Percentiles rank a stretch among this genome's conserved stretches.
Conservation (phyloP, 2,113 vertebrate species). For the Bostrychus sinensis region DNA sequence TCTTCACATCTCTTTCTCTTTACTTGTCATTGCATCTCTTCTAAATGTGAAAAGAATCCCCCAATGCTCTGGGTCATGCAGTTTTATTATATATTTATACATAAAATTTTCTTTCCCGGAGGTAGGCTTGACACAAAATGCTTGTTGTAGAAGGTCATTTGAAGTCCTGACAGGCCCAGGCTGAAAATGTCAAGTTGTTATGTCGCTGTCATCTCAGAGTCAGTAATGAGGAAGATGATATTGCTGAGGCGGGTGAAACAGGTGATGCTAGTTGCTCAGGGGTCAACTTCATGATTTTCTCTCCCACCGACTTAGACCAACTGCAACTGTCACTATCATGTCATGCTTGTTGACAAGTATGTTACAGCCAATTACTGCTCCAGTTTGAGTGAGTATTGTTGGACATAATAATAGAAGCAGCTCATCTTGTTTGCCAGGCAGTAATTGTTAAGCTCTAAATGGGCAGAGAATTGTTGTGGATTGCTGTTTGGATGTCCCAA, state of each 20-base stretch:
- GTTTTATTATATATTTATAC: neutral
- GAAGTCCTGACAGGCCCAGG: conserved; percentile 25
- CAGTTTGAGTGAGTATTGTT: conserved; percentile 42
- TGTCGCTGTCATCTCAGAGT: conserved; percentile 48
- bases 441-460: conserved; percentile 47
- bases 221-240: conserved; percentile 55
- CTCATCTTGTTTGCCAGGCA: conserved; percentile 18
- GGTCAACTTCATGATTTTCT: conserved; percentile 42
- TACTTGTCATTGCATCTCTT: neutral
- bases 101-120: neutral
- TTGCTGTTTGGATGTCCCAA: conserved; percentile 25
- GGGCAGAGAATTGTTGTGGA: conserved; percentile 32
- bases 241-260: conserved; percentile 25
- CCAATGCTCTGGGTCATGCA: neutral
- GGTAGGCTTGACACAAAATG: conserved; percentile 7
- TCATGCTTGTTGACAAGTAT: conserved; percentile 16
- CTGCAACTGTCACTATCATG: conserved; percentile 29
- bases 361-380: conserved; percentile 51
- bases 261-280: conserved; percentile 24
- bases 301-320: conserved; percentile 28
- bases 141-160: conserved; percentile 3
- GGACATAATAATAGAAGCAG: conserved; percentile 40
- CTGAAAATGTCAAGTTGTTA: conserved; percentile 54
- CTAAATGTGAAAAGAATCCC: neutral
- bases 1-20: neutral